Conservation (phyloP, 64 coral and sea anemone species). For the Stylophora pistillata region DNA sequence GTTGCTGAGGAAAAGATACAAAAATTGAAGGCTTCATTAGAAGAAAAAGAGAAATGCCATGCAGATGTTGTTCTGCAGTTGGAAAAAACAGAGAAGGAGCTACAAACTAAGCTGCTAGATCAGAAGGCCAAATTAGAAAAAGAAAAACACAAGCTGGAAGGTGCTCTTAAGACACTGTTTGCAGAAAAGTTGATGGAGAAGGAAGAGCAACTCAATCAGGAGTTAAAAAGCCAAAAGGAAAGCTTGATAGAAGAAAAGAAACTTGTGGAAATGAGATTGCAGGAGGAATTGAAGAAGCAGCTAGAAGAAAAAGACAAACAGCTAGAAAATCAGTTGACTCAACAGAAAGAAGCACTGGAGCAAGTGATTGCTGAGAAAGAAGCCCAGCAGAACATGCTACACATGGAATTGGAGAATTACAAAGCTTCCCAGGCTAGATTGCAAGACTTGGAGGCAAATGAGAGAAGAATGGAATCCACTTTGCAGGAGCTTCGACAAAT, state of each 20-base stretch:
- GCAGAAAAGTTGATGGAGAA: constrained; percentile 70
- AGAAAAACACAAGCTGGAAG: constrained; percentile 76
- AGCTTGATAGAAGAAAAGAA: constrained; percentile 89
- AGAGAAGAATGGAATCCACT: constrained; percentile 76
- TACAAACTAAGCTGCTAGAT: constrained; percentile 71
- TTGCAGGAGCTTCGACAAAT: constrained; percentile 72
- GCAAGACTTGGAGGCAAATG: constrained; percentile 79
- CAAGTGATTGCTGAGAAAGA: constrained; percentile 90
- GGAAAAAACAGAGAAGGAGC: constrained; percentile 70
- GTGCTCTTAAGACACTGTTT: constrained; percentile 59
- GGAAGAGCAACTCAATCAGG: constrained; percentile 66
- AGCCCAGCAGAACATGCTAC: constrained; percentile 71
- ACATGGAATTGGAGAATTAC: constrained; percentile 75
- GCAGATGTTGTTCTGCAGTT: constrained; percentile 56
- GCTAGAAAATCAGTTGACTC: constrained; percentile 71
- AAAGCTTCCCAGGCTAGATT: constrained; percentile 76
- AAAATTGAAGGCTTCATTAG: constrained; percentile 58
- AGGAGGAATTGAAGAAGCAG: constrained; percentile 77
- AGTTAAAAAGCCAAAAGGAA: constrained; percentile 77
- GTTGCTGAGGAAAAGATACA: constrained; percentile 89
- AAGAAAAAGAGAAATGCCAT: constrained; percentile 84
- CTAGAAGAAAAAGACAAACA: constrained; percentile 94
- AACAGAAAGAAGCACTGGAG: constrained; percentile 80
- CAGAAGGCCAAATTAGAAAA: constrained; percentile 80
- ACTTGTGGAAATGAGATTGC: constrained; percentile 59